Evolutionary conservation across 2,888 invertebrate species (phyloP), one percentile per base, ranked within the genome.

Genomic region (Eucriotettix oculatus): DNA sequence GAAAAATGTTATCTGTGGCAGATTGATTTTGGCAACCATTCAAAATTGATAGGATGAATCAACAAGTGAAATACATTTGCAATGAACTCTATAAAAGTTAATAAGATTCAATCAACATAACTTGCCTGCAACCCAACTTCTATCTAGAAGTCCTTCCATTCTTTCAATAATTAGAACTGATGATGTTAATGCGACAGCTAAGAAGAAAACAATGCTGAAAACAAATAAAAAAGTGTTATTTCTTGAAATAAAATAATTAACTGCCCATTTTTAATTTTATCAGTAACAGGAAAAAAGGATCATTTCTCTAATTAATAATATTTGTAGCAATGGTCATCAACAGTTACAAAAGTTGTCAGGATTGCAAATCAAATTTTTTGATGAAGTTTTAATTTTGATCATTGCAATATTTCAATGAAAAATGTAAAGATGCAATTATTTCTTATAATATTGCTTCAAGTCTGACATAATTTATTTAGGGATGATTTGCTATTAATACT

Each of bases 171-270:
- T 92, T 65, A 94, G 78, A 1, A 90, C 90, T 1, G 95, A 88
- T 0, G 95, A 93, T 2, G 96, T 96, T 64, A 96, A 75, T 0
- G 95, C 95, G 10, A 95, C 93, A 58, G 96, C 94, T 78, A 95
- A 80, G 82, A 96, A 94, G 80, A 94, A 96, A 3, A 94, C 94
- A 74, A 95, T 94, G 53, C 94, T 95, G 73, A 10, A 48, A 12
- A 9, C 54, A 59, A 16, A 14, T 29, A 29, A 29, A 29, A 29
- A 29, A 29, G 29, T 29, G 7, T 29, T 29, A 29, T 53, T n/a
- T 11, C 1, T 53, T 11, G 11, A 1, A 16, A 16, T 53, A 1
- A 53, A 53, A 53, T 16, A 16, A 9, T 12, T 53, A 16, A 12
- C 29, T 29, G 29, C 29, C 29, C 29, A 29, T 29, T 29, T 29